A percentile compares a stretch with the other conserved stretches of the same genome.
These are phyloP conservation scores for Zaprionus ghesquierei DNA, from an alignment of 1,140 invertebrate species.

Conservation along the genomic window DNA sequence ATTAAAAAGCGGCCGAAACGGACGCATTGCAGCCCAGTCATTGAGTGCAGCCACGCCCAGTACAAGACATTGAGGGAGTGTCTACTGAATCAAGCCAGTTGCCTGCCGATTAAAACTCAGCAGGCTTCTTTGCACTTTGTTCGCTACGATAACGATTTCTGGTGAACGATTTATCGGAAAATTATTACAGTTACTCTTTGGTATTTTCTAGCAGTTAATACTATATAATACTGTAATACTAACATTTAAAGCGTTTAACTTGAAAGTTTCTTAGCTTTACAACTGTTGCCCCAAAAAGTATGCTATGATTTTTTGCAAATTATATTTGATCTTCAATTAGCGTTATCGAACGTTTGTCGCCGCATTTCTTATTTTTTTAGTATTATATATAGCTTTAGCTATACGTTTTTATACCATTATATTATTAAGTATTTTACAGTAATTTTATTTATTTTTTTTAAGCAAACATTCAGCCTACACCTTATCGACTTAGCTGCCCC, in stretches of 20 bases:
- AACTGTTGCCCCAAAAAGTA: background rate
- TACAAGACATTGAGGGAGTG: background rate
- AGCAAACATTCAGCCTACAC: background rate
- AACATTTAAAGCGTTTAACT: too few species aligned
- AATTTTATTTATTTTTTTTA: background rate
- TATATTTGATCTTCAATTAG: too few species aligned
- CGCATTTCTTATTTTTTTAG: background rate
- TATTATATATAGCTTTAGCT: background rate
- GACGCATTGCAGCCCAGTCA: background rate
- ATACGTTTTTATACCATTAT: background rate
- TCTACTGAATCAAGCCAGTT: background rate
- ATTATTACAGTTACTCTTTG: too few species aligned
- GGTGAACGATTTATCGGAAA: too few species aligned
- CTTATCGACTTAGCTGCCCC: background rate
- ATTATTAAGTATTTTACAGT: background rate
- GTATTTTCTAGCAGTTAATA: too few species aligned
- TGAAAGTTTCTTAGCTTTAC: too few species aligned
- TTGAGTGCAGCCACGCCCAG: background rate
- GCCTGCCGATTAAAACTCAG: background rate
- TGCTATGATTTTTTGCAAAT: background rate
- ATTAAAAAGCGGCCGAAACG: constrained; percentile 21
- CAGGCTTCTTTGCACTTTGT: background rate
- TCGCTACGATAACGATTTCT: too few species aligned
- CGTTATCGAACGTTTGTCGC: background rate
- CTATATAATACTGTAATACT: too few species aligned